Base-by-base conservation (phyloP, 2,797 vertebrate genomes). In the Diplodus sargus region DNA sequence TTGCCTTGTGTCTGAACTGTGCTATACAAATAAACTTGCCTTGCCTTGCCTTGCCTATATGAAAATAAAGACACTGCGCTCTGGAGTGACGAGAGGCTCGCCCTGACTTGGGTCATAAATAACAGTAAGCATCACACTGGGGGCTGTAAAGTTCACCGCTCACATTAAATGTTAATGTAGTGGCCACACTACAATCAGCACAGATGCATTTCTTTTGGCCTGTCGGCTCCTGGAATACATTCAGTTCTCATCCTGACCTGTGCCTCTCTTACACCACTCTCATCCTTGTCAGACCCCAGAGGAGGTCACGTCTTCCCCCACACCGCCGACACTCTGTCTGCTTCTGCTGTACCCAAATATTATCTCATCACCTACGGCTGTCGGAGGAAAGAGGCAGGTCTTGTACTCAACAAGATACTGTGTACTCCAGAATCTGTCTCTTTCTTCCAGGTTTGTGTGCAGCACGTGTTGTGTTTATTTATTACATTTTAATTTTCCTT, bases 331-430 rank as follows among this genome's bases (percentile, higher is more conserved):
- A 91, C 91, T 92, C 65, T 77, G 14, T 62, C 54, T 30, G 43
- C 77, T 3, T 47, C 71, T 9, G 81, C 71, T 73, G 74, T 83
- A 73, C 78, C 86, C 4, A 89, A 92, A 66, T 76, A 76, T 13
- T 93, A 94, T 72, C 79, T 87, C 39, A 77, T 95, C 70, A 95
- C 93, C 0, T 71, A 93, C 76, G 93, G 90, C 4, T 96, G 96
- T 84, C 94, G 74, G 83, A 93, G 64, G 51, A 91, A 89, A 57
- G 62, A 87, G 16, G 86, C 94, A 42, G 92, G 91, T 25, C 87
- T 90, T 70, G 91, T 90, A 56, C 81, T 95, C 52, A 90, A 94
- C 84, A 94, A 85, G 60, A 64, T 93, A 45, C 43, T 45, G 10
- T 11, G 64, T 87, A 87, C 53, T 89, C 28, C 7, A 87, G 86